Evolutionary conservation across 2,888 invertebrate genomes (phyloP), one percentile per base, ranked within the genome.

Genomic region (Agrypnus murinus): DNA sequence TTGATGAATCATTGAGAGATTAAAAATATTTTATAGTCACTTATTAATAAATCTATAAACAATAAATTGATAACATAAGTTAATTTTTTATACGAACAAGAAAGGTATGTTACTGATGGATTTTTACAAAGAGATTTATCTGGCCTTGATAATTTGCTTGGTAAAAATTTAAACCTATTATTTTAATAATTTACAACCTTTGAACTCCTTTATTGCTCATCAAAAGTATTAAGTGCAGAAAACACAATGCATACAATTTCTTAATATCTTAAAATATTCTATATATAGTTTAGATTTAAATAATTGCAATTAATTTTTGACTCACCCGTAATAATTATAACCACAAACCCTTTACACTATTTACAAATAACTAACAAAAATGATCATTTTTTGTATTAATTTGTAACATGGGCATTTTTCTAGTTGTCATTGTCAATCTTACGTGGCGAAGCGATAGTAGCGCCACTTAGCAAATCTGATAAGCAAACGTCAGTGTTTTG

Each of bases 401-500:
- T 66, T 46, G 46, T 69, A 65, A 71, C 69, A 74, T 65, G 64
- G 65, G 58, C 66, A 72, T 77, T 79, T 79, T 79, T 74, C 65
- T 59, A 80, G 81, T 81, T 82, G 83, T 83, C 83, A 83, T 77
- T 83, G 83, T 82, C 83, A 83, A 81, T 80, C 83, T 82, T 83
- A 84, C 84, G 84, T 84, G 84, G 84, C 84, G 77, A 62, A 25
- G 78, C 76, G 75, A 77, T 46, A 60, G 31, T 58, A 77, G 77
- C 78, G 79, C 77, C 77, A 59, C 59, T n/a, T n/a, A n/a, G n/a
- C n/a, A n/a, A n/a, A 46, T 48, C 60, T 45, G n/a, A 45, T 50
- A 36, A 14, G n/a, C 9, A 8, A 55, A 55, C 67, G 67, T 60
- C 67, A 67, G 36, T 36, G 3, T 36, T 7, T 25, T 9, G 1